Conservation (phyloP, 64 coral and sea anemone genomes). For the Stichodactyla helianthus region DNA sequence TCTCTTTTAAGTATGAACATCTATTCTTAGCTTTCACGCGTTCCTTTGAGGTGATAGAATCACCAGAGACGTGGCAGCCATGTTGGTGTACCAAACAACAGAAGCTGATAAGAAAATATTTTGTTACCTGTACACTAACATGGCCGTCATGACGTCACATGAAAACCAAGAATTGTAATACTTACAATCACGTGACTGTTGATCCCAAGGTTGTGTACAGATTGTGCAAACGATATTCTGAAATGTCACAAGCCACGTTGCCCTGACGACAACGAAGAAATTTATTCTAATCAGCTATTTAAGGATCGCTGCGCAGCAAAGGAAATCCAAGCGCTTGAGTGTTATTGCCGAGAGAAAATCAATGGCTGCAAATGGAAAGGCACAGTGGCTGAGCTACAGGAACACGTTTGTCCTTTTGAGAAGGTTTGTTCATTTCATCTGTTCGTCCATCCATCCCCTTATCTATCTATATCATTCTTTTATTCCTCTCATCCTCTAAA, state of each 20-base stretch:
- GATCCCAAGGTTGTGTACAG: slow-evolving; percentile 55
- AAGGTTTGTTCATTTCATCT: slow-evolving; percentile 8
- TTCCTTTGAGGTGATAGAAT: no score
- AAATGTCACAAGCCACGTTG: slow-evolving; percentile 23
- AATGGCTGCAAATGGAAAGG: slow-evolving; percentile 63
- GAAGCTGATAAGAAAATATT: no score
- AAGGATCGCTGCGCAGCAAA: slow-evolving; percentile 46
- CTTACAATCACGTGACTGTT: neutral
- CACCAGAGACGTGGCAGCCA: no score
- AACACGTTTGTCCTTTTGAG: slow-evolving; percentile 58
- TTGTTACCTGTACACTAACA: no score
- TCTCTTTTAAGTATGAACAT: no score
- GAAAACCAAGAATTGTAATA: no score
- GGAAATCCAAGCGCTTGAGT: slow-evolving; percentile 42
- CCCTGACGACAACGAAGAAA: slow-evolving; percentile 46
- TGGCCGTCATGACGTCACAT: no score
- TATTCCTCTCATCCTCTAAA: neutral
- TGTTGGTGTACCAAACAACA: no score
- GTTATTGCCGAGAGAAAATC: slow-evolving; percentile 58
- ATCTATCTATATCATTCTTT: neutral
- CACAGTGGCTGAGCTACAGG: neutral
- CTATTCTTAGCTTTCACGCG: no score
- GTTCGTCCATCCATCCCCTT: neutral
- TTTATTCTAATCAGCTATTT: slow-evolving; percentile 34
- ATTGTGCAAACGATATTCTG: slow-evolving; percentile 48